A percentile compares a stretch with the other conserved stretches of the same genome.
phyloP scores from a whole-genome alignment of 2,797 vertebrate genomes.

The Scyliorhinus canicula region DNA sequence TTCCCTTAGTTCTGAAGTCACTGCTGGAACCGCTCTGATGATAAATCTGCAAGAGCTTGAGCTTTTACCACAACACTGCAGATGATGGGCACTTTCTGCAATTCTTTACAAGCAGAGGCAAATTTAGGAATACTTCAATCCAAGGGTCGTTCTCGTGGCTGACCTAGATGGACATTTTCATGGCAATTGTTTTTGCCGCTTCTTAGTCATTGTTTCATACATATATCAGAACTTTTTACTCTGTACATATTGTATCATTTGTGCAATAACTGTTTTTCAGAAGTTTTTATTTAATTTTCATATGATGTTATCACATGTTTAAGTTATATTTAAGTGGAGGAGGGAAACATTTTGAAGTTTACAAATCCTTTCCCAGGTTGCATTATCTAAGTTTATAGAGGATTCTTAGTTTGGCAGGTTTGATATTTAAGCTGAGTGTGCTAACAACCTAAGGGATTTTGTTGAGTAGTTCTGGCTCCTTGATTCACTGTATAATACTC shows the following conservation, averaged over 20 bases:
- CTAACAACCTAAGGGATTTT: constrained; percentile 43
- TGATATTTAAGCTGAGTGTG: constrained; percentile 50
- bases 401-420: constrained; percentile 51
- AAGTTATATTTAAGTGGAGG: constrained; percentile 74
- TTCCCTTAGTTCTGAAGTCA: constrained; percentile 52
- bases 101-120: constrained; percentile 35
- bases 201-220: constrained; percentile 45
- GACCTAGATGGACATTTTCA: constrained; percentile 48
- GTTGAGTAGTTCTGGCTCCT: constrained; percentile 49
- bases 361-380: constrained; percentile 72
- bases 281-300: constrained; percentile 82
- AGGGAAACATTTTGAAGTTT: constrained; percentile 70
- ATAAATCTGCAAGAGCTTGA: constrained; percentile 53
- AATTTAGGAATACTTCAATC: constrained; percentile 31
- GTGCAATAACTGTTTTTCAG: constrained; percentile 81
- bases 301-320: constrained; percentile 58
- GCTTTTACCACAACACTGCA: constrained; percentile 35
- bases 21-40: constrained; percentile 55
- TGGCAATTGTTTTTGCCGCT: constrained; percentile 51
- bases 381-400: constrained; percentile 66
- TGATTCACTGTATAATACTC: constrained; percentile 47
- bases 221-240: constrained; percentile 54
- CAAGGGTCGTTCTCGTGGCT: constrained; percentile 25
- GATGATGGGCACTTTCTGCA: constrained; percentile 34
- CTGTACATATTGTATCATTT: constrained; percentile 72